A percentile compares a stretch with the other conserved stretches of the same genome.
Conservation (phyloP, 2,888 invertebrate genomes). For the Spicauda simplicius region DNA sequence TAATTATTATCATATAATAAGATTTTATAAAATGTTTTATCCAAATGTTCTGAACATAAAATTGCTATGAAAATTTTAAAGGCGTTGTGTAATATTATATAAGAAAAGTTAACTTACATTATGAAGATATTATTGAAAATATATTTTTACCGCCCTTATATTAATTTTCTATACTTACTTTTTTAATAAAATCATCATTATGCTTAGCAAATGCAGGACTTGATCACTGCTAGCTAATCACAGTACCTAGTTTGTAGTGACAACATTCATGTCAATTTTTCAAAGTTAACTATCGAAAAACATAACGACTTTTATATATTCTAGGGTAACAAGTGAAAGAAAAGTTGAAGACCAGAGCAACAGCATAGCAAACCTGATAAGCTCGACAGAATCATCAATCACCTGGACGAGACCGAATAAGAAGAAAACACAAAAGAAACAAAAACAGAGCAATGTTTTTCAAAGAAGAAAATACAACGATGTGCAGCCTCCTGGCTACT, state of each 20-base stretch:
- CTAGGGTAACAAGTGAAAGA: conserved; percentile 31
- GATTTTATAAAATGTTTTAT: not conserved
- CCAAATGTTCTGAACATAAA: not conserved
- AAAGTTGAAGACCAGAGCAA: conserved; percentile 5
- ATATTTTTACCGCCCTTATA: no score
- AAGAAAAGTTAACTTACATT: no score
- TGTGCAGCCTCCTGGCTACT: conserved; percentile 51
- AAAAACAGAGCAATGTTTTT: conserved; percentile 42
- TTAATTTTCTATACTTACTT: no score
- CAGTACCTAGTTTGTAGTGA: no score
- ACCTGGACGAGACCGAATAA: conserved; percentile 67
- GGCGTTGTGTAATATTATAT: not conserved
- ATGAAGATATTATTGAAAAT: no score
- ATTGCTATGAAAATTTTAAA: not conserved
- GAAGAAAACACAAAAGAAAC: conserved; percentile 42
- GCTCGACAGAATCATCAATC: conserved; percentile 57
- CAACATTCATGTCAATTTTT: no score
- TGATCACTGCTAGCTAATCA: no score
- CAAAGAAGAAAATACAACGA: conserved; percentile 41
- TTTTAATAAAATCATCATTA: no score
- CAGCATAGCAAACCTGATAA: conserved; percentile 18
- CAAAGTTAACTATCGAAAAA: no score
- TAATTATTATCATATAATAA: no score
- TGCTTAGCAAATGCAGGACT: no score
- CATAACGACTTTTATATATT: not conserved